phyloP scores from a whole-genome alignment of 2,113 vertebrate species.

The Nansenia antarctica region DNA sequence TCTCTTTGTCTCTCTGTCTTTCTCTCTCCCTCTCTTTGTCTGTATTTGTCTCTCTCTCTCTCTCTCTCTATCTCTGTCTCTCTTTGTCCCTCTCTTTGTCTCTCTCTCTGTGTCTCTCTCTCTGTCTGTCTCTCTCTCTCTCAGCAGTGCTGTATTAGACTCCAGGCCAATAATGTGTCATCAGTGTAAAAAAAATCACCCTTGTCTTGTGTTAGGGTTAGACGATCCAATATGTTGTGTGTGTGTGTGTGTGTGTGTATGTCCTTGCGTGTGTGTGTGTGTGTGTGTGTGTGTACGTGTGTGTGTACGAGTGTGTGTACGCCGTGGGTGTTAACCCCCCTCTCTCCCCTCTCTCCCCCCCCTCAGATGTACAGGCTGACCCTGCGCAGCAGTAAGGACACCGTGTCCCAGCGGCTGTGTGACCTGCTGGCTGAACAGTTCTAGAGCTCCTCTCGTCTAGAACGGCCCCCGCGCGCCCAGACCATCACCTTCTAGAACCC shows the following conservation, averaged over 20 bases:
- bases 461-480: conserved; percentile 28
- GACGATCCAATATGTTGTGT: conserved; percentile 11
- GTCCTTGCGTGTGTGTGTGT: neutral
- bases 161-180: conserved; percentile 27
- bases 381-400: conserved; percentile 91
- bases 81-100: neutral
- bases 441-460: conserved; percentile 56
- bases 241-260: conserved; percentile 14
- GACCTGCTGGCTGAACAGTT: conserved; percentile 88
- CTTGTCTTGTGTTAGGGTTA: conserved; percentile 9
- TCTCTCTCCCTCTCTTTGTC: neutral
- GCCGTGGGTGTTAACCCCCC: too few relatives aligned
- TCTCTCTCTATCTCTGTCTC: conserved; percentile 5
- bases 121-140: conserved; percentile 1
- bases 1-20: conserved; percentile 1
- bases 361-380: conserved; percentile 92
- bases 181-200: conserved; percentile 15
- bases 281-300: neutral
- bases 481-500: conserved; percentile 37
- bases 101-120: neutral
- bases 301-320: neutral
- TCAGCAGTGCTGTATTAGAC: conserved; percentile 36
- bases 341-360: neutral
- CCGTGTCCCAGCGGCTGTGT: conserved; percentile 85
- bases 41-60: too few relatives aligned